Conservation (phyloP, 2,113 vertebrate species). For the Hipposideros armiger region DNA sequence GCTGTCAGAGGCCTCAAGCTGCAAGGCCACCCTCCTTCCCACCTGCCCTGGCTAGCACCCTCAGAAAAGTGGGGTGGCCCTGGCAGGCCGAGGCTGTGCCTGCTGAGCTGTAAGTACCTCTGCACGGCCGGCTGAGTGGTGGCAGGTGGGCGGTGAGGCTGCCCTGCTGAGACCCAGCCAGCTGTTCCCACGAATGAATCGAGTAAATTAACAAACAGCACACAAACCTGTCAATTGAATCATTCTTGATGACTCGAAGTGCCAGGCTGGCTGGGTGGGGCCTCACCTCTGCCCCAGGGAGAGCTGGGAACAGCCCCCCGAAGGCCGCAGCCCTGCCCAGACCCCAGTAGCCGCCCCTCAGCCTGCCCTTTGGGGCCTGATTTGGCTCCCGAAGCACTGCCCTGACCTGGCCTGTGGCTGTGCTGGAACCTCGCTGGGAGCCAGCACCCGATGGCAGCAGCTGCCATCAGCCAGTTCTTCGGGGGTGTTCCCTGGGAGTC, state of each 20-base stretch:
- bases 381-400: neutral
- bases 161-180: slow-evolving; percentile 88
- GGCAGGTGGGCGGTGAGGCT: slow-evolving; percentile 87
- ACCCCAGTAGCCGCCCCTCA: neutral
- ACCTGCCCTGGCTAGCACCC: neutral
- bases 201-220: slow-evolving; percentile 89
- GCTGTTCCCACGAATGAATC: slow-evolving; percentile 88
- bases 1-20: neutral
- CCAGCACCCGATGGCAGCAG: no score
- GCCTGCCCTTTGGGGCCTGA: neutral
- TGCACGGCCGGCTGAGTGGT: slow-evolving; percentile 84
- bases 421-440: no score
- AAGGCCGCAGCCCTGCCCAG: neutral
- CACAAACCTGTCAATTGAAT: slow-evolving; percentile 88
- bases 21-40: neutral
- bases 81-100: neutral
- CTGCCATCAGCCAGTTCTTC: no score
- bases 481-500: neutral
- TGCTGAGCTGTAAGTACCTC: slow-evolving; percentile 85
- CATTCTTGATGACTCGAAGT: slow-evolving; percentile 85
- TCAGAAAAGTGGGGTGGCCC: neutral
- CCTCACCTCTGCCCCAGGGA: neutral
- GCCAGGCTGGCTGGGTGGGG: slow-evolving; percentile 67
- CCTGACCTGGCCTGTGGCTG: no score
- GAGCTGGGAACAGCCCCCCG: neutral